A percentile compares a stretch with the other conserved stretches of the same genome.
Conservation (phyloP, 2,888 invertebrate species). For the Palloptera scutellata region DNA sequence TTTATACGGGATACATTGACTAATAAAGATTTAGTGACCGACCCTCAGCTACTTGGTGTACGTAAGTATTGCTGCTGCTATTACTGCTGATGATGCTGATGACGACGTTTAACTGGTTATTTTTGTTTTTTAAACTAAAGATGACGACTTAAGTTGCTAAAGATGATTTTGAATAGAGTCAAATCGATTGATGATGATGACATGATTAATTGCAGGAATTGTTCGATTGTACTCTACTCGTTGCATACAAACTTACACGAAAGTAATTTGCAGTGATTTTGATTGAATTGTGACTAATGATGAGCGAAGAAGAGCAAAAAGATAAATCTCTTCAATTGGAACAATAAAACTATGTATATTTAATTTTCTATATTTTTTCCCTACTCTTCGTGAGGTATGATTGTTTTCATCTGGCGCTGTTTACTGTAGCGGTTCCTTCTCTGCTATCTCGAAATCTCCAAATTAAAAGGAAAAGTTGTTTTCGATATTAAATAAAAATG, state of each 20-base stretch:
- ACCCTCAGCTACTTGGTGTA: not conserved
- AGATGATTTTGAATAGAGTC: conserved; percentile 22
- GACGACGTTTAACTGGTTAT: conserved; percentile 4
- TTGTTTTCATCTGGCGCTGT: too few relatives aligned
- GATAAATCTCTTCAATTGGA: not conserved
- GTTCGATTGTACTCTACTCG: not conserved
- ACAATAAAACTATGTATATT: too few relatives aligned
- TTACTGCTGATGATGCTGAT: conserved; percentile 5
- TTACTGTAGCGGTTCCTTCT: too few relatives aligned
- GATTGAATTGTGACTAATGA: conserved; percentile 29
- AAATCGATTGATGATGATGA: conserved; percentile 17
- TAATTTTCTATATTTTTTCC: too few relatives aligned
- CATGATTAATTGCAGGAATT: conserved; percentile 38
- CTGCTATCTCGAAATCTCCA: too few relatives aligned
- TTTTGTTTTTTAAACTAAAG: conserved; percentile 5
- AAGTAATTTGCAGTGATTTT: conserved; percentile 34
- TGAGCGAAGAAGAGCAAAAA: conserved; percentile 1
- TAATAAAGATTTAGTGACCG: conserved; percentile 34
- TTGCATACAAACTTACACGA: conserved; percentile 20
- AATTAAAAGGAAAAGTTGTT: too few relatives aligned
- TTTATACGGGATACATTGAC: conserved; percentile 30
- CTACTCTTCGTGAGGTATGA: too few relatives aligned
- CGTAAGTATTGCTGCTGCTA: too few relatives aligned
- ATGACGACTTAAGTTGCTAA: conserved; percentile 23
- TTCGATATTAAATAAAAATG: too few relatives aligned